phyloP scores from a whole-genome alignment of 2,113 vertebrate genomes.

The Ploceus nigricollis region DNA sequence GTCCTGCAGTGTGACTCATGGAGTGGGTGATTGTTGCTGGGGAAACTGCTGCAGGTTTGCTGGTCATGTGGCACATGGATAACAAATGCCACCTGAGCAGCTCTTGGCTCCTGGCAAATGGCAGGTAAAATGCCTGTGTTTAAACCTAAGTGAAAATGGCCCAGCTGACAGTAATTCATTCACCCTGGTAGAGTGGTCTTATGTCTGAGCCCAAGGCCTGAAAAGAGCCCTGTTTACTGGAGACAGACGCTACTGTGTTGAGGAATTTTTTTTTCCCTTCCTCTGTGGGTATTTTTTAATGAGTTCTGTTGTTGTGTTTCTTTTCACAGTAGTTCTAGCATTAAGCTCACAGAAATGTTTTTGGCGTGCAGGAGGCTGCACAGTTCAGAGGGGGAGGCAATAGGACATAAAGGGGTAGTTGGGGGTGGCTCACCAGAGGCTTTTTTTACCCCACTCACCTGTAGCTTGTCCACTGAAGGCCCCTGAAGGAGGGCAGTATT shows the following conservation, averaged over 20 bases:
- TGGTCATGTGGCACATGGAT: accelerated
- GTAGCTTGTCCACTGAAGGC: not conserved
- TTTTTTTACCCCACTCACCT: not conserved
- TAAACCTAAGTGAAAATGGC: not conserved
- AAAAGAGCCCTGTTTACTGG: not conserved
- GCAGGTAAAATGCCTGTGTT: not conserved
- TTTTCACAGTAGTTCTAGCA: not conserved
- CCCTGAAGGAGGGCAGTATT: not conserved
- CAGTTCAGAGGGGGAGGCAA: no score
- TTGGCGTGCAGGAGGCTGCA: not conserved
- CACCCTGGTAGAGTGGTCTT: not conserved
- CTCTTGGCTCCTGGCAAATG: not conserved
- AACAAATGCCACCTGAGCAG: not conserved
- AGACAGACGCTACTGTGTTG: not conserved
- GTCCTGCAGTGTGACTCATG: not conserved
- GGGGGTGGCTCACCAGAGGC: not conserved
- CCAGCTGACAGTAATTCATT: not conserved
- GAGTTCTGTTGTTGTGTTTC: not conserved
- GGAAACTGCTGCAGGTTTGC: not conserved
- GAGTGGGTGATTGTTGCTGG: not conserved
- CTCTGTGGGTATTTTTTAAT: not conserved
- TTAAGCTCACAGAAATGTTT: not conserved
- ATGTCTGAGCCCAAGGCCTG: not conserved
- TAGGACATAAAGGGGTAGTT: accelerated
- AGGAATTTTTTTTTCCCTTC: not conserved